A percentile compares a stretch with the other conserved stretches of the same genome.
Conservation (phyloP, 2,113 vertebrate species). For the Eidolon helvum region DNA sequence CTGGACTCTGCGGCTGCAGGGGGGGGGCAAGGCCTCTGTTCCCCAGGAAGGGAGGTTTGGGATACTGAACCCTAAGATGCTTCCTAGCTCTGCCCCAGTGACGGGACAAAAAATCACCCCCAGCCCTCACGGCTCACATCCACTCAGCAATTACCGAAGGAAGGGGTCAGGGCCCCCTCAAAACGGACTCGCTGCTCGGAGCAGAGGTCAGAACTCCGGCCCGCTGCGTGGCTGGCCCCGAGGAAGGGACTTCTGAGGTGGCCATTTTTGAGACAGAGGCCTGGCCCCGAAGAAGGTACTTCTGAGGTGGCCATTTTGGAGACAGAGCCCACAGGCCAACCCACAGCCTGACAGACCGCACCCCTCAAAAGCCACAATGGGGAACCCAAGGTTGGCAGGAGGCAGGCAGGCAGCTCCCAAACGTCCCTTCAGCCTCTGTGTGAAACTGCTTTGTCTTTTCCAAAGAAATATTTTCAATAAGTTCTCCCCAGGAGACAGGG, state of each 20-base stretch:
- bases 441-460: background rate
- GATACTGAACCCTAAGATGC: background rate
- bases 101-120: background rate
- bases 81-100: background rate
- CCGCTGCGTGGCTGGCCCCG: background rate
- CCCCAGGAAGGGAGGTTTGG: background rate
- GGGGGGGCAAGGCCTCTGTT: background rate
- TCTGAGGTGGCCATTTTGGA: fast-evolving
- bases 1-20: background rate
- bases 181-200: background rate
- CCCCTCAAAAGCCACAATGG: fast-evolving
- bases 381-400: background rate
- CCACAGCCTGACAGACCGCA: background rate
- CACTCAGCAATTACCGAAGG: background rate
- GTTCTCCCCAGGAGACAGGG: background rate
- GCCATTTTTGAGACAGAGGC: background rate
- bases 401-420: background rate
- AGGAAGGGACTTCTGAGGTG: too few relatives aligned
- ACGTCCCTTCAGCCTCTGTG: background rate
- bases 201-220: background rate
- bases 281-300: too few relatives aligned
- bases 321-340: background rate
- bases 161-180: background rate
- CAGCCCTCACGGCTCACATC: fast-evolving
- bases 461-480: background rate